A percentile compares a stretch with the other conserved stretches of the same genome.
Conservation (phyloP, 64 coral and sea anemone species). For the Stichodactyla helianthus region DNA sequence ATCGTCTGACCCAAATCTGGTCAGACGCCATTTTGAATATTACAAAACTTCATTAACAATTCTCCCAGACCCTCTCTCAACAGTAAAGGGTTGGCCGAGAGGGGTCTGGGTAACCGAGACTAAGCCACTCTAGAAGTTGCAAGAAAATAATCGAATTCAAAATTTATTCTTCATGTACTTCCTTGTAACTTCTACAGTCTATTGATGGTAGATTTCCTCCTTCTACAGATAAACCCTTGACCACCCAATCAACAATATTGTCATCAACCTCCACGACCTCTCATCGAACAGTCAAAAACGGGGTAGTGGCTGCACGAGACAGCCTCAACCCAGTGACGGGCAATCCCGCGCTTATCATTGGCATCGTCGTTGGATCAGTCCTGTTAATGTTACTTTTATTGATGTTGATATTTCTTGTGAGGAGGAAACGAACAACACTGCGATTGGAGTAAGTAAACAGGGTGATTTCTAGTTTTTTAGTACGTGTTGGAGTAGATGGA, state of each 20-base stretch:
- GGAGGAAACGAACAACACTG: constrained; percentile 30
- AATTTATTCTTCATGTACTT: too few species aligned
- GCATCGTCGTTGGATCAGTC: constrained; percentile 34
- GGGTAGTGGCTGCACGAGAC: not conserved
- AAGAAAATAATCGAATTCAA: too few species aligned
- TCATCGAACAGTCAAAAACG: not conserved
- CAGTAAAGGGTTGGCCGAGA: too few species aligned
- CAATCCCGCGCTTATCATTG: constrained; percentile 47
- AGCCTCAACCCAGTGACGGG: not conserved
- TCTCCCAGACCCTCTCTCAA: too few species aligned
- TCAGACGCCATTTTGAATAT: too few species aligned
- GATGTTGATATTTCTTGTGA: constrained; percentile 7
- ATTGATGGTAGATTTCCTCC: not conserved
- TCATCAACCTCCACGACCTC: not conserved
- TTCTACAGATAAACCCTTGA: not conserved
- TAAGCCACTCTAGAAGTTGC: too few species aligned
- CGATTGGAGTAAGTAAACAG: constrained; percentile 69
- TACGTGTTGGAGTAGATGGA: too few species aligned
- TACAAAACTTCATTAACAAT: too few species aligned
- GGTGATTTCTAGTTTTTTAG: too few species aligned
- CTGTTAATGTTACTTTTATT: not conserved
- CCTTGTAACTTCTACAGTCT: too few species aligned
- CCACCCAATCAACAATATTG: not conserved
- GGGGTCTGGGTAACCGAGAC: too few species aligned
- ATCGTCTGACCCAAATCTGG: too few species aligned